Percentiles rank a stretch among this genome's conserved stretches.
These are phyloP conservation scores for Mantis religiosa DNA, from an alignment of 2,888 invertebrate genomes.

Conservation along the genomic window DNA sequence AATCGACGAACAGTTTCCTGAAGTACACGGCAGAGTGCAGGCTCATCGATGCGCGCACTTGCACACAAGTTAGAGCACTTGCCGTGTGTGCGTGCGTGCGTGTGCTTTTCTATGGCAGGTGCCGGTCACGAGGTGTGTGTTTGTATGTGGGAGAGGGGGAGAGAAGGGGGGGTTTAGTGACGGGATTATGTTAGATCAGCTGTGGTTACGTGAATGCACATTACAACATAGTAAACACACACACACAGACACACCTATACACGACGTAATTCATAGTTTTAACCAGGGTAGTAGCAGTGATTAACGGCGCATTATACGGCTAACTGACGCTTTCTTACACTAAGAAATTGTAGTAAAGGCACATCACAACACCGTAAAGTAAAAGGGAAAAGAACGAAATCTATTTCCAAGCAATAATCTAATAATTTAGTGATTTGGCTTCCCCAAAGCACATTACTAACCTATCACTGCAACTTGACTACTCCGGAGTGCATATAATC, in stretches of 20 bases:
- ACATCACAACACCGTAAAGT: too few species aligned
- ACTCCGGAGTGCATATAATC: too few species aligned
- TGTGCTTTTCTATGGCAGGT: neutral
- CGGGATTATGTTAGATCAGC: neutral
- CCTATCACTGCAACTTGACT: too few species aligned
- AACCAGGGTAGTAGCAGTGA: neutral
- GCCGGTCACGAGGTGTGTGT: neutral
- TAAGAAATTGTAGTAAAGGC: neutral
- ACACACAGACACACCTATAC: too few species aligned
- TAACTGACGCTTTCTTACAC: neutral
- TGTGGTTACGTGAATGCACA: neutral
- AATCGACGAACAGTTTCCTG: conserved; percentile 24
- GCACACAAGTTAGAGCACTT: neutral
- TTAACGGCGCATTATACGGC: neutral
- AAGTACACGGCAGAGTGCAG: conserved; percentile 21
- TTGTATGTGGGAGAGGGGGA: neutral
- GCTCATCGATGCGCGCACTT: conserved; percentile 15
- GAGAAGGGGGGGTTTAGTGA: neutral
- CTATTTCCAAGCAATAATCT: too few species aligned
- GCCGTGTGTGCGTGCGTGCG: neutral
- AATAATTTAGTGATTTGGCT: too few species aligned
- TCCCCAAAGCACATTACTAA: too few species aligned
- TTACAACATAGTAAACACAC: neutral
- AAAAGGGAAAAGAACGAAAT: too few species aligned
- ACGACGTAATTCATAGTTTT: neutral